A percentile compares a stretch with the other conserved stretches of the same genome.
Evolutionary conservation across 2,113 vertebrate species (phyloP).

Genomic region (Cettia cetti): DNA sequence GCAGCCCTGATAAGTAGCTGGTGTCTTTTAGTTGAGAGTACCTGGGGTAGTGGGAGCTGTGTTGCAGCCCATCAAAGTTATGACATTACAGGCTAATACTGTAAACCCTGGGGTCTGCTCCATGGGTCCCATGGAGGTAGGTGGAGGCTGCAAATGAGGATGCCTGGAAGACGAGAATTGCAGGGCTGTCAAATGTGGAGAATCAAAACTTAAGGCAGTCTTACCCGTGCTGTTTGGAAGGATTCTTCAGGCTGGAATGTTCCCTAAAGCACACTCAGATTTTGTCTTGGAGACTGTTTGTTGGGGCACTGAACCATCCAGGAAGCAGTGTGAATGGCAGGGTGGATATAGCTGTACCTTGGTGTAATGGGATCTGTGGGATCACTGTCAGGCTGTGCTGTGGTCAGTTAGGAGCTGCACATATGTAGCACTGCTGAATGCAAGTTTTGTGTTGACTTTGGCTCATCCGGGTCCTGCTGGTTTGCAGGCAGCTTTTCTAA

Average conservation of each 20-base stretch:
- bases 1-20: neutral
- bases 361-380: neutral
- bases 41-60: neutral
- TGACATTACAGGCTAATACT: neutral
- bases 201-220: neutral
- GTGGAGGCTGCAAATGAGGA: neutral
- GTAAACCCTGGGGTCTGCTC: fast-evolving
- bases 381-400: neutral
- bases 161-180: neutral
- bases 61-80: neutral
- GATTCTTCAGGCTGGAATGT: fast-evolving
- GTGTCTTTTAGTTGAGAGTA: neutral
- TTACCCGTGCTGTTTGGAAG: neutral
- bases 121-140: fast-evolving
- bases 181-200: neutral
- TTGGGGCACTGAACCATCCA: neutral
- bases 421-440: neutral
- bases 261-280: neutral
- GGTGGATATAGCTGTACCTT: neutral
- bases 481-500: neutral
- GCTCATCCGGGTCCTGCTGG: neutral
- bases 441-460: neutral
- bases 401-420: neutral
- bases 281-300: neutral
- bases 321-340: fast-evolving